These are phyloP conservation scores for Podarcis cretensis DNA, from an alignment of 2,113 vertebrate genomes.

Conservation along the genomic window DNA sequence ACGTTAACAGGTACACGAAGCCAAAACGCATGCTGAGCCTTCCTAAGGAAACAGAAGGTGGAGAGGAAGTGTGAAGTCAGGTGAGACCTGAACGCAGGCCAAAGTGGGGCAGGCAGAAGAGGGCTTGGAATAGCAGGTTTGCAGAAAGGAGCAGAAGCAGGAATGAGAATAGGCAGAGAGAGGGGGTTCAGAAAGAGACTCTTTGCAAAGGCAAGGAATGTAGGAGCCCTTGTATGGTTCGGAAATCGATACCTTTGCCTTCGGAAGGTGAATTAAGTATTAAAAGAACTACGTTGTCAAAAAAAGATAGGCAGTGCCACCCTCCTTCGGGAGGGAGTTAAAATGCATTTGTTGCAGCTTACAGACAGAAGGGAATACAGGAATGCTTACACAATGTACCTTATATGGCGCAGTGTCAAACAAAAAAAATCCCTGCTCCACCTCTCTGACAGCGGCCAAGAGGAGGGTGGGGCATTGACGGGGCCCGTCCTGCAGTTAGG, in stretches of 20 bases:
- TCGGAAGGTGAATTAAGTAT: no score
- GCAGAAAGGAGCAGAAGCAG: neutral
- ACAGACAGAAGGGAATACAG: neutral
- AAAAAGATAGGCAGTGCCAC: neutral
- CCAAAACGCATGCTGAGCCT: no score
- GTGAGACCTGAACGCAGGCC: no score
- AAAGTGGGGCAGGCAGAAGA: no score
- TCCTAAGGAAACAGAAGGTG: no score
- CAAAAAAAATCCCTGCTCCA: neutral
- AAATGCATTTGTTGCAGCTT: neutral
- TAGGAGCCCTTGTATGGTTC: neutral
- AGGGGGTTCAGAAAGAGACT: neutral
- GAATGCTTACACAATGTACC: neutral
- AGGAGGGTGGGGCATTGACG: neutral
- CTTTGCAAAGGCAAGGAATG: neutral
- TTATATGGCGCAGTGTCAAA: neutral
- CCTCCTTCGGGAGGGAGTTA: neutral
- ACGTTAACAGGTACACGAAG: no score
- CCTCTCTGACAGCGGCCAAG: neutral
- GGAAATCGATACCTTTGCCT: neutral
- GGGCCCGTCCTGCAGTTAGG: neutral
- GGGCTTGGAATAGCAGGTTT: no score
- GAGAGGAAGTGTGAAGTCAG: no score
- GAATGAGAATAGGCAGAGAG: neutral
- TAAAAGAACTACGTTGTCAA: no score